phyloP scores from a whole-genome alignment of 1,140 invertebrate species.

The fruit fly (Drosophila melanogaster) region DNA sequence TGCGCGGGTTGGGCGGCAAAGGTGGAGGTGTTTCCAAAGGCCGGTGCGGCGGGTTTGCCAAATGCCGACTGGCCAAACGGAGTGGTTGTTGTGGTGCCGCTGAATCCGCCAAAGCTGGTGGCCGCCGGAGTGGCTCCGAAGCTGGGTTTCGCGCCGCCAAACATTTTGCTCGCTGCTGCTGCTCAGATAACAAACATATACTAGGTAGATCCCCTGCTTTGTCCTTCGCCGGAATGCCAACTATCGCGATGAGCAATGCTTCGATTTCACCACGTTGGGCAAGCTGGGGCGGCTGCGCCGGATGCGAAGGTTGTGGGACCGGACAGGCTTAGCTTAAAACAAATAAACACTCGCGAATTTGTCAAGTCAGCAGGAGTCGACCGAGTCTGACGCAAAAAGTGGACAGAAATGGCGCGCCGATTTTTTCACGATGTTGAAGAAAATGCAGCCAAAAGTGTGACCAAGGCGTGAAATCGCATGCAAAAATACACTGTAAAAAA shows the following conservation, averaged over 20 bases:
- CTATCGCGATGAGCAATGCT: constrained; percentile 17
- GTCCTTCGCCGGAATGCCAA: constrained; percentile 5
- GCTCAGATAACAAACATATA: constrained; percentile 14
- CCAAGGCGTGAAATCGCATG: neutral
- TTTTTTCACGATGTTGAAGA: constrained; percentile 40
- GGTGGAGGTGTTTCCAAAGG: constrained; percentile 74
- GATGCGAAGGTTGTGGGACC: neutral
- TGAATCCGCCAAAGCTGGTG: constrained; percentile 73
- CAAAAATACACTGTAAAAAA: neutral
- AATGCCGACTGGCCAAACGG: constrained; percentile 77
- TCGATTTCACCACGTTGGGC: constrained; percentile 31
- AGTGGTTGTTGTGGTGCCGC: constrained; percentile 62
- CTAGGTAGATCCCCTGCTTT: constrained; percentile 20
- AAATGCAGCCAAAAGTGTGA: constrained; percentile 9
- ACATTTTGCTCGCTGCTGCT: constrained; percentile 61
- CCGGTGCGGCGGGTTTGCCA: constrained; percentile 80
- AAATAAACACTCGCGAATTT: constrained; percentile 22
- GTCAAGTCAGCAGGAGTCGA: constrained; percentile 24
- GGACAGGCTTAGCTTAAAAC: constrained; percentile 4
- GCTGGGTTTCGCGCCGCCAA: constrained; percentile 78
- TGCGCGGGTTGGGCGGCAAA: constrained; percentile 79
- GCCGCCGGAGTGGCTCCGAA: constrained; percentile 71
- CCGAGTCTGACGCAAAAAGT: constrained; percentile 29
- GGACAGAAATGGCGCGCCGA: constrained; percentile 45
- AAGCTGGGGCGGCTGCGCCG: neutral